Evolutionary conservation across 2,113 vertebrate genomes (phyloP).

Genomic region (Pelecanoides urinatrix): DNA sequence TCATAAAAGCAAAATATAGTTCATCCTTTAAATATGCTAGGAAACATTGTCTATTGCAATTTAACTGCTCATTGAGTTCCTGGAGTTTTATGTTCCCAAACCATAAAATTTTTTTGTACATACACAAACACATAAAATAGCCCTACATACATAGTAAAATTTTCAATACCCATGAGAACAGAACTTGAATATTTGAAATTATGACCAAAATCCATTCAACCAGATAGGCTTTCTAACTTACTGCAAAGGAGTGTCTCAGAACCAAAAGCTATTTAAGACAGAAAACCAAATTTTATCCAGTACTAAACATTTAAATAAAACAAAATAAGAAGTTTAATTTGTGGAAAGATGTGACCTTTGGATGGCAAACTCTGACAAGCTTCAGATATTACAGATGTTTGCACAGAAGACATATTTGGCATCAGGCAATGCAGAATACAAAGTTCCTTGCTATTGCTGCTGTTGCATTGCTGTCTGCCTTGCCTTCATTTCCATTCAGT

Average conservation of each 20-base stretch:
- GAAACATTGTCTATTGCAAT: neutral
- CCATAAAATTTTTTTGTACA: neutral
- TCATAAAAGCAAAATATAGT: neutral
- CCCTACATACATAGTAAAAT: neutral
- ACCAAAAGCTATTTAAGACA: neutral
- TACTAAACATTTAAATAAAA: neutral
- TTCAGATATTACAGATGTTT: neutral
- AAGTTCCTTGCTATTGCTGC: neutral
- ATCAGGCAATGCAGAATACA: neutral
- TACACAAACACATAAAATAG: neutral
- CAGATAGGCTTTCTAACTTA: neutral
- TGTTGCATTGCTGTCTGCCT: neutral
- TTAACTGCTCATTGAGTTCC: neutral
- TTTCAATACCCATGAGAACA: neutral
- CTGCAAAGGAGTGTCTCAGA: neutral
- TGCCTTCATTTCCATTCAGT: neutral
- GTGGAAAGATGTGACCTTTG: neutral
- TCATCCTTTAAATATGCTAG: neutral
- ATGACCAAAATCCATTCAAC: neutral
- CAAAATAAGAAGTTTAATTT: neutral
- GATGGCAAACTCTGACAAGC: neutral
- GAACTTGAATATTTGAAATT: neutral
- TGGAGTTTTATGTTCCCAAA: neutral
- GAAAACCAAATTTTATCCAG: neutral
- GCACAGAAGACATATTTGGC: neutral